phyloP scores from a whole-genome alignment of 1,140 invertebrate genomes.

The Drosophila trapezifrons region DNA sequence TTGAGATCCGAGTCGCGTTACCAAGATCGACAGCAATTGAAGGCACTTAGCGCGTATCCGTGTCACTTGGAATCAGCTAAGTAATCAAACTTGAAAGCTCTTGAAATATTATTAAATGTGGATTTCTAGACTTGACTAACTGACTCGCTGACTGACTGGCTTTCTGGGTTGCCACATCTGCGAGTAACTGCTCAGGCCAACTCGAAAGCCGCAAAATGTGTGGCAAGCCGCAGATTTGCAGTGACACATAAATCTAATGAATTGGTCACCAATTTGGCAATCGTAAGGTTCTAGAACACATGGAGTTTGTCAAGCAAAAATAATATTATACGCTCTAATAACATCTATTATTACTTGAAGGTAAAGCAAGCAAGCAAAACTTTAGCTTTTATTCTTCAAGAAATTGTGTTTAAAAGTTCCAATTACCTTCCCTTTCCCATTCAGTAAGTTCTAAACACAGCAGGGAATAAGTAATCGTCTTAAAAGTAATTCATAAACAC shows the following conservation, averaged over 20 bases:
- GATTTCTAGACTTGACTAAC: constrained; percentile 16
- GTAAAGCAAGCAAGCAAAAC: background rate
- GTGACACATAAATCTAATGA: constrained; percentile 9
- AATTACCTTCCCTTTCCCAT: background rate
- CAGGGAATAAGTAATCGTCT: background rate
- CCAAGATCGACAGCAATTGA: constrained; percentile 49
- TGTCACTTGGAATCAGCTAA: constrained; percentile 43
- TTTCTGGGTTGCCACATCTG: constrained; percentile 39
- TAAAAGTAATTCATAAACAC: constrained; percentile 15
- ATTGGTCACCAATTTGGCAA: constrained; percentile 5
- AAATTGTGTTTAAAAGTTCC: no score
- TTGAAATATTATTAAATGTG: constrained; percentile 14
- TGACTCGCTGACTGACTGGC: background rate
- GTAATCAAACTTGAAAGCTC: constrained; percentile 29
- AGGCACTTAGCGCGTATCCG: constrained; percentile 55
- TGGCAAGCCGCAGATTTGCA: constrained; percentile 8
- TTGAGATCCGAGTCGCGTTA: constrained; percentile 20
- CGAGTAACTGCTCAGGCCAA: background rate
- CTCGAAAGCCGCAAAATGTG: constrained; percentile 28
- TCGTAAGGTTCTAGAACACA: constrained; percentile 8
- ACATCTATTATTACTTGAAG: background rate
- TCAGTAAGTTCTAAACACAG: background rate
- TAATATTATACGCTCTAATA: constrained; percentile 7
- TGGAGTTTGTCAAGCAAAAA: constrained; percentile 11
- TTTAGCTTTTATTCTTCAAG: background rate